These are phyloP conservation scores for Pantherophis alleghaniensis DNA, from an alignment of 2,797 vertebrate genomes.

Conservation along the genomic window DNA sequence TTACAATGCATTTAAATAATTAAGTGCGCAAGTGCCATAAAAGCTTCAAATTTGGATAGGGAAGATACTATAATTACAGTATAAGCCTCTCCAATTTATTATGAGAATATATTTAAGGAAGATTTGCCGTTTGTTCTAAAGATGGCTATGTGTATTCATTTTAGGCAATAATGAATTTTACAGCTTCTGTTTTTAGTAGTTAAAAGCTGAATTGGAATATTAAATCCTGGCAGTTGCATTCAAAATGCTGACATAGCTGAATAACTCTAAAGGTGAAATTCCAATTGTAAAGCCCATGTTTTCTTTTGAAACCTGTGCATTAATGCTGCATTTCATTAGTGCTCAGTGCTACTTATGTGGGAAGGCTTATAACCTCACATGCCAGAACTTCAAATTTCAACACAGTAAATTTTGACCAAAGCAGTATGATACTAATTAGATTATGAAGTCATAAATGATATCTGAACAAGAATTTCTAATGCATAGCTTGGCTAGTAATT, in stretches of 20 bases:
- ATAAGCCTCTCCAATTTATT: conserved; percentile 62
- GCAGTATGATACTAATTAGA: conserved; percentile 66
- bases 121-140: conserved; percentile 40
- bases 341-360: conserved; percentile 45
- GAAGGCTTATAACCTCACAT: conserved; percentile 62
- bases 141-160: neutral
- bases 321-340: conserved; percentile 57
- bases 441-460: conserved; percentile 70
- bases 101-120: conserved; percentile 58
- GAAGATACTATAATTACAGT: conserved; percentile 71
- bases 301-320: conserved; percentile 58
- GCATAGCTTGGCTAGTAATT: conserved; percentile 42
- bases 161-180: conserved; percentile 47
- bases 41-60: conserved; percentile 76
- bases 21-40: conserved; percentile 78
- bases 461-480: conserved; percentile 61
- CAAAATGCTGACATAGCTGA: conserved; percentile 41
- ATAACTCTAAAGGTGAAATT: conserved; percentile 58
- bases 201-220: conserved; percentile 30
- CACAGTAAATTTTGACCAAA: conserved; percentile 68
- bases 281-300: conserved; percentile 60
- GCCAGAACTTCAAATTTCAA: conserved; percentile 69
- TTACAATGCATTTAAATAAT: conserved; percentile 82
- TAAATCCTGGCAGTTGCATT: conserved; percentile 17
- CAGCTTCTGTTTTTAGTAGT: conserved; percentile 18